Evolutionary conservation across 2,888 invertebrate species (phyloP), one percentile per base, ranked within the genome.

Genomic region (Clitarchus hookeri): DNA sequence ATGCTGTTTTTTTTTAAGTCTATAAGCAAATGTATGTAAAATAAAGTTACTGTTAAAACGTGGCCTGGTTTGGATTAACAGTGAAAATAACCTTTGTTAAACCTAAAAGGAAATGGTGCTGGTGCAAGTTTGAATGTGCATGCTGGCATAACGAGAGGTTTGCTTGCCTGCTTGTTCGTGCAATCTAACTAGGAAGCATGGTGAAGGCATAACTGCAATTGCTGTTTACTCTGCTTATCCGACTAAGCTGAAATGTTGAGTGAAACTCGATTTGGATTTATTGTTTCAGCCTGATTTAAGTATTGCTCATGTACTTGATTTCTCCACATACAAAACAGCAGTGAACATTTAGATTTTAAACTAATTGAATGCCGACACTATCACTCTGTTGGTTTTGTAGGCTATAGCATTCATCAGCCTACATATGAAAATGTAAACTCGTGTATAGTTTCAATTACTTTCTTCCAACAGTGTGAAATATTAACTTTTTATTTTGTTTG

Each of bases 151-250:
- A 65, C 16, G 8, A 65, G 65, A 65, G 65, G 65, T 65, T 65
- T 65, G 65, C 65, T 65, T 65, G 65, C 65, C 65, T n/a, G 65
- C 65, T 65, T 23, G 65, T 23, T 65, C 65, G 65, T 65, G 65
- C 65, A 65, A 19, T 65, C 65, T 65, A 65, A 65, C 65, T 23
- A n/a, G n/a, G n/a, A 65, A 65, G 65, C 65, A n/a, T 65, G 65
- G 65, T 65, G 65, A 65, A 65, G 65, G 65, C 65, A 65, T 65
- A 65, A 65, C 65, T 65, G 65, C n/a, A 65, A 65, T 65, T 16
- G 65, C 65, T 65, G 65, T 65, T 65, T 65, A 19, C 65, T 65
- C 65, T 19, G 65, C 65, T 65, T 65, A 23, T 65, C n/a, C 65
- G 23, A 16, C 65, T 0, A 65, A 65, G 65, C 65, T n/a, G n/a